Percentiles rank a stretch among this genome's conserved stretches.
Evolutionary conservation across 2,888 invertebrate species (phyloP).

Genomic region (Sminthurides aquaticus): DNA sequence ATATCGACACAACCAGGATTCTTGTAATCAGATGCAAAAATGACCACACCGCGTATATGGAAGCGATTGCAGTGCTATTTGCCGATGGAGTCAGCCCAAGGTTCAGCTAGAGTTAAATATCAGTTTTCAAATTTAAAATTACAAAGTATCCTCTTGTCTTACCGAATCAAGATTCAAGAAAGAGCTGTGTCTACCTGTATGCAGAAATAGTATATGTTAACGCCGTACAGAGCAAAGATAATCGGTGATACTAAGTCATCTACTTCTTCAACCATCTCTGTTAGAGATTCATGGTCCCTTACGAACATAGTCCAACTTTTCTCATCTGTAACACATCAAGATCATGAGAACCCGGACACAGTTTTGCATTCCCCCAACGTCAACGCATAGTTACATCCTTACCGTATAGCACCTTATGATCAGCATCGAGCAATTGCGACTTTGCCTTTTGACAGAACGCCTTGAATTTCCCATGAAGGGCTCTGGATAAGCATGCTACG

Average conservation of each 20-base stretch:
- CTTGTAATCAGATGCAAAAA: conserved; percentile 32
- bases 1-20: conserved; percentile 26
- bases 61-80: conserved; percentile 19
- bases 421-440: neutral
- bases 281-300: conserved; percentile 29
- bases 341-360: neutral
- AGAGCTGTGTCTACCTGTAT: no score
- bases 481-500: conserved; percentile 27
- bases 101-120: conserved; percentile 22
- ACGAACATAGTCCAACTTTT: conserved; percentile 32
- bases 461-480: conserved; percentile 32
- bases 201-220: conserved; percentile 40
- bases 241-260: conserved; percentile 33
- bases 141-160: no score
- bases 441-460: conserved; percentile 9
- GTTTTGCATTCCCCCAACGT: neutral
- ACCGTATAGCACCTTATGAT: neutral
- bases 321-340: conserved; percentile 22
- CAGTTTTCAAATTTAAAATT: neutral
- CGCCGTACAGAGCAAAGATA: conserved; percentile 32
- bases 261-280: conserved; percentile 24
- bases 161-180: no score
- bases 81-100: conserved; percentile 27
- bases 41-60: conserved; percentile 35
- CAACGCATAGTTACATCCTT: neutral